Conservation (phyloP, 1,140 invertebrate genomes). For the Pogonognathellus flavescens region DNA sequence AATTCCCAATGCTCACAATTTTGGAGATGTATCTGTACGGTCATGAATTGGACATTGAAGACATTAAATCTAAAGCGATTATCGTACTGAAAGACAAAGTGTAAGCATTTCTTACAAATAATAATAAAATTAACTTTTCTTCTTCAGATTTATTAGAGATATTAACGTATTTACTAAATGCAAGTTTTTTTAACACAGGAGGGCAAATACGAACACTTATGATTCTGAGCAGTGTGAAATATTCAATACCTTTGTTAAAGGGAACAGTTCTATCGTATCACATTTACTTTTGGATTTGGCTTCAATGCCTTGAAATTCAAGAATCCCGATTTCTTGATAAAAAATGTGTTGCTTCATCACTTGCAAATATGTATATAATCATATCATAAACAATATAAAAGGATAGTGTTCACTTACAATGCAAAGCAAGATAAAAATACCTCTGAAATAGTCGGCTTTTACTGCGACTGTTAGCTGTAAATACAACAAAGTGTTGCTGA, state of each 20-base stretch:
- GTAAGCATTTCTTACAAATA: background rate
- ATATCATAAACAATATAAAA: too few relatives aligned
- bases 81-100: slow-evolving; percentile 26
- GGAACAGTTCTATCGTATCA: slow-evolving; percentile 28
- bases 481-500: slow-evolving; percentile 34
- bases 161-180: too few relatives aligned
- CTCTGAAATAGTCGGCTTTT: background rate
- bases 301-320: background rate
- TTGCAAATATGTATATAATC: too few relatives aligned
- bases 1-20: slow-evolving; percentile 19
- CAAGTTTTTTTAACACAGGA: too few relatives aligned
- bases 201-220: slow-evolving; percentile 4
- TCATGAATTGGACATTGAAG: slow-evolving; percentile 26
- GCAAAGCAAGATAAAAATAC: background rate
- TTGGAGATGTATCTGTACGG: slow-evolving; percentile 13
- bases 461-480: slow-evolving; percentile 31
- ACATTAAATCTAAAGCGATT: slow-evolving; percentile 25
- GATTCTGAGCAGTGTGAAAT: slow-evolving; percentile 27
- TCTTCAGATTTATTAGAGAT: too few relatives aligned
- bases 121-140: background rate
- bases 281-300: slow-evolving; percentile 36
- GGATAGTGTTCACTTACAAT: background rate
- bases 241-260: slow-evolving; percentile 14
- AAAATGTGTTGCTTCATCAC: background rate
- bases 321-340: too few relatives aligned